phyloP scores from a whole-genome alignment of 2,113 vertebrate species.

The Cochlearius cochlearius region DNA sequence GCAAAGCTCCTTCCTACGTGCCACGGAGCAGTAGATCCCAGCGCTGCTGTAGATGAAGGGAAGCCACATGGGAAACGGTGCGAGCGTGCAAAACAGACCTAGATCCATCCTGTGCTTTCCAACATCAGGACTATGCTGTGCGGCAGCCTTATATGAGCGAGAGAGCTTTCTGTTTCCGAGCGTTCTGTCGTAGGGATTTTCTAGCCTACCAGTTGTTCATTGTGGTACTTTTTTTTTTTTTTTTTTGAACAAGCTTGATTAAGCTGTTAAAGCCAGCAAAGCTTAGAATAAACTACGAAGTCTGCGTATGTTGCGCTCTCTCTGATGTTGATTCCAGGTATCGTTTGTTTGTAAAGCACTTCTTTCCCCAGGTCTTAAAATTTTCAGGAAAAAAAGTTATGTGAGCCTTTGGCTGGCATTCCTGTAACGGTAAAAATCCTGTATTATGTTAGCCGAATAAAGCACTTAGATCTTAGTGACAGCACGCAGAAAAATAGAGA shows the following conservation, averaged over 20 bases:
- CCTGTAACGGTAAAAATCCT: neutral
- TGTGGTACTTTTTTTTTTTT: neutral
- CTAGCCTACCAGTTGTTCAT: neutral
- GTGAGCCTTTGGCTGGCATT: neutral
- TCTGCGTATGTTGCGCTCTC: neutral
- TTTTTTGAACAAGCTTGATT: neutral
- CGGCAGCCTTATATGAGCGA: neutral
- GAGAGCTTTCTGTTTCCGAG: neutral
- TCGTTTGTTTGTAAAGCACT: neutral
- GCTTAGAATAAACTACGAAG: neutral
- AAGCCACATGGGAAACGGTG: neutral
- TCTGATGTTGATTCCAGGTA: neutral
- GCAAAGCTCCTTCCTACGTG: neutral
- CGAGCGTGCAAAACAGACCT: rapidly evolving
- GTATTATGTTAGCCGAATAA: neutral
- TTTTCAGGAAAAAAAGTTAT: neutral
- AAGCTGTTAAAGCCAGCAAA: neutral
- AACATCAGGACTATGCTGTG: neutral
- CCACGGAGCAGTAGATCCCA: neutral
- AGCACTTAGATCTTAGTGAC: neutral
- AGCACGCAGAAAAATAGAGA: neutral
- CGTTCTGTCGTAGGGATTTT: neutral
- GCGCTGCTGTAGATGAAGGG: neutral
- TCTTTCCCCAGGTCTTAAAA: neutral
- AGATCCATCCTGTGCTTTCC: neutral